Evolutionary conservation across 2,888 invertebrate species (phyloP).

Genomic region (Ornithoptera priamus): DNA sequence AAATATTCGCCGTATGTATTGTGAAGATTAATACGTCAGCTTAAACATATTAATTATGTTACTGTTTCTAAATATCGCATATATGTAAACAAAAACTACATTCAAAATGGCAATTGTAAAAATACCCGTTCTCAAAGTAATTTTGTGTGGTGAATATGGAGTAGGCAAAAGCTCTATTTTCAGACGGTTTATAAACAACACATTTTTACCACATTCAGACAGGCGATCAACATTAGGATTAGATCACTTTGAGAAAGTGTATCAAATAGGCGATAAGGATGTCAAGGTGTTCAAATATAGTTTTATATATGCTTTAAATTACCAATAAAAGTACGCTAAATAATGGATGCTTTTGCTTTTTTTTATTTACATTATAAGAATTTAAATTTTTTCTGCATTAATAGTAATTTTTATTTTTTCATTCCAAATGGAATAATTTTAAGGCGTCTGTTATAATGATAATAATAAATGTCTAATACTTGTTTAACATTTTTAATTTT

Average conservation of each 20-base stretch:
- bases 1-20: not conserved
- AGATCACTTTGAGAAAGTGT: constrained; percentile 93
- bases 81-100: not conserved
- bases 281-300: constrained; percentile 81
- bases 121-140: constrained; percentile 93
- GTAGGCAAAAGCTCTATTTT: constrained; percentile 97
- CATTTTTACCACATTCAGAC: constrained; percentile 91
- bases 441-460: not conserved
- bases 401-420: too few relatives aligned
- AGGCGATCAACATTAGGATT: constrained; percentile 93
- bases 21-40: not conserved
- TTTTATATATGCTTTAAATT: not conserved
- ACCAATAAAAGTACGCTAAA: not conserved
- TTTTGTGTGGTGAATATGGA: constrained; percentile 96
- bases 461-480: not conserved
- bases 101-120: constrained; percentile 87
- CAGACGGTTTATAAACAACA: constrained; percentile 92
- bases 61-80: not conserved
- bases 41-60: not conserved
- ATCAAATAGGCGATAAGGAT: constrained; percentile 86
- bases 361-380: not conserved
- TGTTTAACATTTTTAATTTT: constrained; percentile 35
- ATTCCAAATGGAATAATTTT: too few relatives aligned
- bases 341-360: not conserved
- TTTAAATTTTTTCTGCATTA: too few relatives aligned